phyloP scores from a whole-genome alignment of 2,797 vertebrate genomes.

The Darevskia nairensis region DNA sequence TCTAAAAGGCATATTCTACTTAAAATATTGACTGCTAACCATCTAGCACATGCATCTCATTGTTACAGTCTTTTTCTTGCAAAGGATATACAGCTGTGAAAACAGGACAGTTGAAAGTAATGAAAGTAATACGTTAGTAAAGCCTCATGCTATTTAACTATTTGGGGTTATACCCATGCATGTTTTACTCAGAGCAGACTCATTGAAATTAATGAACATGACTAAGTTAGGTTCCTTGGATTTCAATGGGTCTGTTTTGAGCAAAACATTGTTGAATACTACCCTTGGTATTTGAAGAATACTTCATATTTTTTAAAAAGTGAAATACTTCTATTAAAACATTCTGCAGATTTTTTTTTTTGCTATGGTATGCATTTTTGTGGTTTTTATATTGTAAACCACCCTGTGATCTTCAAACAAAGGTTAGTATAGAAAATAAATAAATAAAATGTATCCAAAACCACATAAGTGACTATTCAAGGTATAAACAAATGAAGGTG shows the following conservation, averaged over 20 bases:
- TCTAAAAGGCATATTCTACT: slow-evolving; percentile 44
- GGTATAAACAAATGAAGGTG: no score
- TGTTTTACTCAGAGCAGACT: no score
- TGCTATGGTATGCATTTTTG: no score
- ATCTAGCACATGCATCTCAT: slow-evolving; percentile 16
- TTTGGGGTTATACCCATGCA: neutral
- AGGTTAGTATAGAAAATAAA: no score
- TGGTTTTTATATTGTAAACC: no score
- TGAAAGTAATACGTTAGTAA: slow-evolving; percentile 17
- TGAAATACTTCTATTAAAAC: neutral
- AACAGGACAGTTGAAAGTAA: neutral
- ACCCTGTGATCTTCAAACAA: no score
- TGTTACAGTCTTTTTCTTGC: neutral
- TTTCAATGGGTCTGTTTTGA: no score
- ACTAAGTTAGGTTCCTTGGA: no score
- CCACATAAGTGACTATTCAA: no score
- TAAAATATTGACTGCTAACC: slow-evolving; percentile 41
- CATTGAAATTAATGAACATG: no score
- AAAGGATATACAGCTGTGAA: neutral
- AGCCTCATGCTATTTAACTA: neutral
- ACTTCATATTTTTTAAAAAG: neutral
- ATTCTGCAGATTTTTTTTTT: neutral
- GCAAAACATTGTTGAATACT: no score
- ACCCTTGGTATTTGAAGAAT: slow-evolving; percentile 7
- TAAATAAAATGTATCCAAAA: no score